A percentile compares a stretch with the other conserved stretches of the same genome.
These are phyloP conservation scores for Lagorchestes hirsutus DNA, from an alignment of 2,797 vertebrate species.

Conservation along the genomic window DNA sequence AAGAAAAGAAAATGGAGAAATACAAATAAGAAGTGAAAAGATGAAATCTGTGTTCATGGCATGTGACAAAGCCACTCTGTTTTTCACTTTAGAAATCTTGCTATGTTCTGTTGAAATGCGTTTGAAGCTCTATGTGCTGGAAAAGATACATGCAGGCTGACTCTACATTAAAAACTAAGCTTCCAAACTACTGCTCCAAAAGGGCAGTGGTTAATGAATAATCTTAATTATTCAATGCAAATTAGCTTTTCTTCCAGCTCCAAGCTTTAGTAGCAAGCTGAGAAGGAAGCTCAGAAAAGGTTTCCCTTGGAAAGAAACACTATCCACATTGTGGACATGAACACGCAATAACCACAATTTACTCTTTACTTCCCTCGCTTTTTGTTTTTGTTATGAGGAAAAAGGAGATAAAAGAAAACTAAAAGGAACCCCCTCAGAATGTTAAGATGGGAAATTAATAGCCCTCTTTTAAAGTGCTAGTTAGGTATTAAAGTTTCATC, in stretches of 20 bases:
- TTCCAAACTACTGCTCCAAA: background rate
- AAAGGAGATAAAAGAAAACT: background rate
- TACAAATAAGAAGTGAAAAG: background rate
- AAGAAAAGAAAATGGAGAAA: background rate
- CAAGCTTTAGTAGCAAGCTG: background rate
- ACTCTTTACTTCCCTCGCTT: background rate
- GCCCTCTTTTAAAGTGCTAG: background rate
- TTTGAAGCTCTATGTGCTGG: constrained; percentile 23
- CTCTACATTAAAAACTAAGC: constrained; percentile 32
- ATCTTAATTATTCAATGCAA: background rate
- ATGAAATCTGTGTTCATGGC: background rate
- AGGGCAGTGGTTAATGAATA: background rate
- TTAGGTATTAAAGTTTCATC: background rate
- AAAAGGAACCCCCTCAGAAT: background rate
- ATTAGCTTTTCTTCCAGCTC: background rate
- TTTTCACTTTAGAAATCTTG: constrained; percentile 11
- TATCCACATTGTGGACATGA: background rate
- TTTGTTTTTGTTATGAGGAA: background rate
- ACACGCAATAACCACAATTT: background rate
- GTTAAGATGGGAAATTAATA: background rate
- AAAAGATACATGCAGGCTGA: constrained; percentile 6
- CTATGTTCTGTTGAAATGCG: background rate
- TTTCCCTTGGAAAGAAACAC: background rate
- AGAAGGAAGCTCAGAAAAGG: accelerated
- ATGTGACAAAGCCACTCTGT: background rate